Conservation (phyloP, 2,888 invertebrate species). For the Osmoderma eremita region DNA sequence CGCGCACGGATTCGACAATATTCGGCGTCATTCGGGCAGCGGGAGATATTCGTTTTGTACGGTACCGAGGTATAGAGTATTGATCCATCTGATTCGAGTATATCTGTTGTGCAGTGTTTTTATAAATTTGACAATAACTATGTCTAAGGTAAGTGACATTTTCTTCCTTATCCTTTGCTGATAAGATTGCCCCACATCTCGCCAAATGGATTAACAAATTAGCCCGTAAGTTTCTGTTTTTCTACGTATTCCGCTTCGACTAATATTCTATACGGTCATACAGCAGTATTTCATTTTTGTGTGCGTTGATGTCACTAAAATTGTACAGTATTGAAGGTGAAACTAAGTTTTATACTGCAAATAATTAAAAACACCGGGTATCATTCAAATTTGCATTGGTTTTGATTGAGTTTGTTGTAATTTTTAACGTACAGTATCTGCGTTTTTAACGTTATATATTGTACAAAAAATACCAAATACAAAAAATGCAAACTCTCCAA, state of each 20-base stretch:
- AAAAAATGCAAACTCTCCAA: too few species aligned
- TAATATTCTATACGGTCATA: not conserved
- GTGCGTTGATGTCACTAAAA: not conserved
- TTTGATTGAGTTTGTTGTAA: too few species aligned
- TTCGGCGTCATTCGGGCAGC: conserved; percentile 46
- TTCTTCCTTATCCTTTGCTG: not conserved
- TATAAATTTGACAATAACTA: conserved; percentile 40
- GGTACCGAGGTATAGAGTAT: conserved; percentile 39
- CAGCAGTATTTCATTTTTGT: not conserved
- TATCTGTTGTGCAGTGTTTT: conserved; percentile 42
- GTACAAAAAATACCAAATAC: too few species aligned
- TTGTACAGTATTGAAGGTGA: not conserved
- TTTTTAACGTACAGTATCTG: too few species aligned
- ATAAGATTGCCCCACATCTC: not conserved
- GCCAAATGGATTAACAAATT: not conserved
- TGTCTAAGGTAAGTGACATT: conserved; percentile 46
- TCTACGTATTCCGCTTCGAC: not conserved
- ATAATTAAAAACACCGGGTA: not conserved
- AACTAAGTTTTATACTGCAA: not conserved
- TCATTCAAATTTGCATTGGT: too few species aligned
- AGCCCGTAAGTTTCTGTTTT: not conserved
- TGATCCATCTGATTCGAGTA: conserved; percentile 47
- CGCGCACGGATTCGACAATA: conserved; percentile 41
- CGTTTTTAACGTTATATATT: too few species aligned
- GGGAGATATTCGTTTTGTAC: conserved; percentile 46